phyloP scores from a whole-genome alignment of 1,140 invertebrate species.

The Radopholus similis region DNA sequence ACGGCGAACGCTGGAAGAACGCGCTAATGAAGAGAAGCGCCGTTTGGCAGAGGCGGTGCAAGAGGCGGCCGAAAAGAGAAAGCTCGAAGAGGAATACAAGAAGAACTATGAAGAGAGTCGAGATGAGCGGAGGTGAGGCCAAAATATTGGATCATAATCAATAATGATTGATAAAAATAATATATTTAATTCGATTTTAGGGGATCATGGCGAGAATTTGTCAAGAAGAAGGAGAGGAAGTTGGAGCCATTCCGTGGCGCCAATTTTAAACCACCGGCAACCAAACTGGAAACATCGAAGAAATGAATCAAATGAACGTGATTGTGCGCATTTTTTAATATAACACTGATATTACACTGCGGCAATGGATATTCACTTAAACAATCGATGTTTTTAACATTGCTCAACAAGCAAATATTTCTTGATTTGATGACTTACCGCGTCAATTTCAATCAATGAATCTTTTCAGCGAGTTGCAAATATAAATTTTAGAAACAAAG shows the following conservation, averaged over 20 bases:
- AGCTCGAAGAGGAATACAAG: slow-evolving; percentile 58
- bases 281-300: slow-evolving; percentile 33
- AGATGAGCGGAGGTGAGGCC: slow-evolving; percentile 52
- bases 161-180: neutral
- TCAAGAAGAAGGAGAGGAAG: slow-evolving; percentile 41
- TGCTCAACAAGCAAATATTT: neutral
- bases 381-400: slow-evolving; percentile 6
- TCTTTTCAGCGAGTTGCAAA: neutral
- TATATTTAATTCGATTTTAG: neutral
- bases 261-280: slow-evolving; percentile 34
- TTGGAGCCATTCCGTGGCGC: slow-evolving; percentile 33
- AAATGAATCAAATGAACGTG: neutral
- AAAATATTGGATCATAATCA: neutral
- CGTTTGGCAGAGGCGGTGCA: slow-evolving; percentile 46
- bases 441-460: neutral
- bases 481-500: neutral
- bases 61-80: slow-evolving; percentile 50
- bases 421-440: neutral
- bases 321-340: neutral
- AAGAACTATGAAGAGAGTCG: slow-evolving; percentile 59
- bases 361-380: neutral
- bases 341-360: neutral
- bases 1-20: slow-evolving; percentile 49
- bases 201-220: slow-evolving; percentile 35
- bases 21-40: slow-evolving; percentile 56